A percentile compares a stretch with the other conserved stretches of the same genome.
phyloP scores from a whole-genome alignment of 2,888 invertebrate genomes.

The Kryphioiulus occultus region DNA sequence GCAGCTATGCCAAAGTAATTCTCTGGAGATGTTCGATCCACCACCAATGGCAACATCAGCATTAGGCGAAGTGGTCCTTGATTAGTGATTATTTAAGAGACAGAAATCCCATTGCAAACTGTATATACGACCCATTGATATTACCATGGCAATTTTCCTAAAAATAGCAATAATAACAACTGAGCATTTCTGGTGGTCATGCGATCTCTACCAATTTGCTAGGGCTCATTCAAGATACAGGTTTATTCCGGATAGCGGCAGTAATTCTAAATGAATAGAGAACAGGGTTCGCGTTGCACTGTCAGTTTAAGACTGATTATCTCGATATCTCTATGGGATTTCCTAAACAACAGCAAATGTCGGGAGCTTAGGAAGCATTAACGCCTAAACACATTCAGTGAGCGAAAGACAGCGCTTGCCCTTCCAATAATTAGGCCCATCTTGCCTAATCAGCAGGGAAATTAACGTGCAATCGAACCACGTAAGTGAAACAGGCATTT shows the following conservation, averaged over 20 bases:
- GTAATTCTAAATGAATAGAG: background rate
- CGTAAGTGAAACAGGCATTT: background rate
- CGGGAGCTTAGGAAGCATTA: background rate
- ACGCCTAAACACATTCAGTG: background rate
- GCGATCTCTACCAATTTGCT: background rate
- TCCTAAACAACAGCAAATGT: background rate
- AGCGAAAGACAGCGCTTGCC: background rate
- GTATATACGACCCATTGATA: background rate
- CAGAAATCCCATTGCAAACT: background rate
- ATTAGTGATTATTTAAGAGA: no score
- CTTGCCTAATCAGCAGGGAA: constrained; percentile 5
- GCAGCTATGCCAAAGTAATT: no score
- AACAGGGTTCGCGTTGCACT: background rate
- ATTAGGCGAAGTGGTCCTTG: no score
- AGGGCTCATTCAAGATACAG: background rate
- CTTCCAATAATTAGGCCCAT: background rate
- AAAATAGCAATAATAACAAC: background rate
- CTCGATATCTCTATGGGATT: background rate
- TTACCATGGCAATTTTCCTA: background rate
- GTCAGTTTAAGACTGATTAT: constrained; percentile 5
- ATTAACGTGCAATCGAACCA: background rate
- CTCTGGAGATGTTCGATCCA: no score
- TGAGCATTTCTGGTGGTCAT: background rate
- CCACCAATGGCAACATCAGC: no score
- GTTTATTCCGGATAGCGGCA: background rate